These are phyloP conservation scores for Romanogobio albipinnatus DNA, from an alignment of 2,113 vertebrate species.

Conservation along the genomic window DNA sequence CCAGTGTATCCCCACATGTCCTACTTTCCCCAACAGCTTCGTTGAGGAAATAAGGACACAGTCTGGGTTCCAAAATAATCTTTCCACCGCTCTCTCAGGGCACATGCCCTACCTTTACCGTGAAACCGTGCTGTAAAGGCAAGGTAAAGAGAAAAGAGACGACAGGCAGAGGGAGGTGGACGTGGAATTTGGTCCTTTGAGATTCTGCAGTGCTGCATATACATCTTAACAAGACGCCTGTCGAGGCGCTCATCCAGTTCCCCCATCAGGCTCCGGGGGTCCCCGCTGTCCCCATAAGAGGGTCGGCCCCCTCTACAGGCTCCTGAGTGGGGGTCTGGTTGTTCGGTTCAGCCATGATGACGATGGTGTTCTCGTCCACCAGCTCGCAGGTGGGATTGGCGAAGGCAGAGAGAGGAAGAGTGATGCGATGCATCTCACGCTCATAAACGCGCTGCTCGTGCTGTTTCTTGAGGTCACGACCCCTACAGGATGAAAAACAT, in stretches of 20 bases:
- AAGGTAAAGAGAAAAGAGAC: constrained; percentile 29
- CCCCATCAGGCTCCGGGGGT: constrained; percentile 90
- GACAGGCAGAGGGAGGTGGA: constrained; percentile 19
- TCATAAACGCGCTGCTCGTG: constrained; percentile 87
- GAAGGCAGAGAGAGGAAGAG: constrained; percentile 89
- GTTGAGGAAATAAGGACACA: constrained; percentile 9
- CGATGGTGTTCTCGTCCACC: constrained; percentile 87
- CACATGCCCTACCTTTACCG: neutral
- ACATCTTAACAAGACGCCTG: constrained; percentile 11
- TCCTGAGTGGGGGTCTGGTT: constrained; percentile 77
- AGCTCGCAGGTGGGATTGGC: constrained; percentile 90
- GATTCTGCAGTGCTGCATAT: neutral
- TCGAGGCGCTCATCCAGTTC: neutral
- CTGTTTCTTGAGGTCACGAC: constrained; percentile 84
- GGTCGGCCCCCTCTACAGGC: constrained; percentile 74
- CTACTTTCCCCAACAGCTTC: constrained; percentile 14
- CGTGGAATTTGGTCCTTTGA: constrained; percentile 55
- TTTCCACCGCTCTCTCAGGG: constrained; percentile 33
- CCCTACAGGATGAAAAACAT: constrained; percentile 71
- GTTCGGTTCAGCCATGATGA: constrained; percentile 72
- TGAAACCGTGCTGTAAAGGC: constrained; percentile 22
- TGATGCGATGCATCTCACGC: constrained; percentile 93
- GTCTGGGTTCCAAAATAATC: neutral
- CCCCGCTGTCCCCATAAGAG: constrained; percentile 84
- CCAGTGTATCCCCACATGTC: constrained; percentile 40